phyloP scores from a whole-genome alignment of 2,797 vertebrate species.

The Chaenodraco wilsoni region DNA sequence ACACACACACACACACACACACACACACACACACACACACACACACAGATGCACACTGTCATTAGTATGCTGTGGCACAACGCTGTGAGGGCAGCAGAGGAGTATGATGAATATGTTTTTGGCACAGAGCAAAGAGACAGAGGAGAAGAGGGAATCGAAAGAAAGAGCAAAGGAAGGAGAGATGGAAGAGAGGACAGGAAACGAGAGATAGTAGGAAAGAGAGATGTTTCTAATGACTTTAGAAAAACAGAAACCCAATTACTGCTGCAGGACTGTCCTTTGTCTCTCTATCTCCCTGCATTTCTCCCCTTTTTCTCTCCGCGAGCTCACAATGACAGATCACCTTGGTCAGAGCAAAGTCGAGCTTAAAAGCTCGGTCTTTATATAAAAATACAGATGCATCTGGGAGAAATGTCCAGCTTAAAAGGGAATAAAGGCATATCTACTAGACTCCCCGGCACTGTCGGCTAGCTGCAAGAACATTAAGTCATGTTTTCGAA shows the following conservation, averaged over 20 bases:
- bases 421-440: not conserved
- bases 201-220: constrained; percentile 31
- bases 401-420: constrained; percentile 42
- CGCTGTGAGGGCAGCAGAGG: constrained; percentile 76
- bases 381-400: constrained; percentile 50
- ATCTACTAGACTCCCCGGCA: not conserved
- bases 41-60: constrained; percentile 58
- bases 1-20: constrained; percentile 25
- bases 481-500: not conserved
- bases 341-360: constrained; percentile 70
- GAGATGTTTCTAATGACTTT: constrained; percentile 74
- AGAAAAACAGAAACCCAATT: constrained; percentile 74
- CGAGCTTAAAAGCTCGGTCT: constrained; percentile 59
- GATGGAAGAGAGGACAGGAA: constrained; percentile 45
- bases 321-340: constrained; percentile 63
- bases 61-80: constrained; percentile 77
- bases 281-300: constrained; percentile 58
- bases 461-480: not conserved
- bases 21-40: constrained; percentile 25
- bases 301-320: constrained; percentile 40
- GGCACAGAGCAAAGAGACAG: constrained; percentile 73
- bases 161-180: constrained; percentile 61
- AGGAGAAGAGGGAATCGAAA: constrained; percentile 71
- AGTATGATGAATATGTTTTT: constrained; percentile 83
- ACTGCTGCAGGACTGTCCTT: constrained; percentile 63